These are phyloP conservation scores for Temnothorax nylanderi DNA, from an alignment of 1,140 invertebrate species.

Conservation along the genomic window DNA sequence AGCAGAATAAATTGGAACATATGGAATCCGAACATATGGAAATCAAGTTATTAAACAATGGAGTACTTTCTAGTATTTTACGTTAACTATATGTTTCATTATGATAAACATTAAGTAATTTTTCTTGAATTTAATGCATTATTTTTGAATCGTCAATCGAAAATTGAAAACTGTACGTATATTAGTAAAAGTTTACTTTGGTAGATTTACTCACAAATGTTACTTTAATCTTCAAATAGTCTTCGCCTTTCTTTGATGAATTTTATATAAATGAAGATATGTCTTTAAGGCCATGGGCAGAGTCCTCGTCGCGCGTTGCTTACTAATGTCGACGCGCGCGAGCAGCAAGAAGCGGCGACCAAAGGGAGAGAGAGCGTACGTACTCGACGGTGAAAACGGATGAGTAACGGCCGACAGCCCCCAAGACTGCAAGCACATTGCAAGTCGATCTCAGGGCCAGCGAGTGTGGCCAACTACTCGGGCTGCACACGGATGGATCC, in stretches of 20 bases:
- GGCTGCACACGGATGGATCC: slow-evolving; percentile 71
- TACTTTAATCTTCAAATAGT: not conserved
- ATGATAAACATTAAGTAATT: not conserved
- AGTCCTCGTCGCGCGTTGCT: slow-evolving; percentile 31
- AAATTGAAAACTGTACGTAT: not conserved
- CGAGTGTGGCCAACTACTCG: slow-evolving; percentile 76
- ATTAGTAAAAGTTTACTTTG: not conserved
- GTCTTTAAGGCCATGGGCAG: not conserved
- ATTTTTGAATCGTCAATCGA: not conserved
- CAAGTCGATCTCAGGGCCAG: slow-evolving; percentile 77
- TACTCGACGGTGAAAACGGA: slow-evolving; percentile 80
- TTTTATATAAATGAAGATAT: not conserved
- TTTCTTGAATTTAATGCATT: slow-evolving; percentile 2
- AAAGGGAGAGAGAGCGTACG: slow-evolving; percentile 49
- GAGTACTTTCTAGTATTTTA: not conserved
- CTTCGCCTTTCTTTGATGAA: not conserved
- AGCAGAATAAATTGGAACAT: not conserved
- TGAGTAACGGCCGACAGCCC: slow-evolving; percentile 81
- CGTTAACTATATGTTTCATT: not conserved
- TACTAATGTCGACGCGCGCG: slow-evolving; percentile 47
- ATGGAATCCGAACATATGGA: no score
- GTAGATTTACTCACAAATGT: not conserved
- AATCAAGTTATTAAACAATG: not conserved
- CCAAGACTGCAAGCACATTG: slow-evolving; percentile 71
- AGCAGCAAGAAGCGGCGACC: slow-evolving; percentile 61